Evolutionary conservation across 2,888 invertebrate genomes (phyloP).

Genomic region (Nebria brevicollis): DNA sequence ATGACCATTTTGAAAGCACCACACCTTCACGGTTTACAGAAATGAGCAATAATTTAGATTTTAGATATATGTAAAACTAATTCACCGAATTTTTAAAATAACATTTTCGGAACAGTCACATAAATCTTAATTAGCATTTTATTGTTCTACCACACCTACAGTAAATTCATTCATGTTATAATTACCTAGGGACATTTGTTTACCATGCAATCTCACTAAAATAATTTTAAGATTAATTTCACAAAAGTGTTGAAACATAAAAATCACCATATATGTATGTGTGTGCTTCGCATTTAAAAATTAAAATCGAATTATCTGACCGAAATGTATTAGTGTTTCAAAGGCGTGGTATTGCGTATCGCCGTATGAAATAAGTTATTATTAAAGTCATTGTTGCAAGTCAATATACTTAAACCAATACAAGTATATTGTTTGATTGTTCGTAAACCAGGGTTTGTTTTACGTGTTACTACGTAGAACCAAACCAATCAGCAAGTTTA

Average conservation of each 20-base stretch:
- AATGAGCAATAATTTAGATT: no score
- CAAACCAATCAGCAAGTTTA: background rate
- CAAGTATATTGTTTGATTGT: background rate
- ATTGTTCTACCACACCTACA: background rate
- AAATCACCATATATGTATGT: background rate
- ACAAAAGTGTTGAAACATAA: background rate
- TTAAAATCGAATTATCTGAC: background rate
- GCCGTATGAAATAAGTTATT: background rate
- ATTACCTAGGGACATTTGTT: background rate
- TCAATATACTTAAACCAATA: background rate
- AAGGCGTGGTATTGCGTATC: background rate
- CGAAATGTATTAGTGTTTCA: background rate
- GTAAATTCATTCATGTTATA: background rate
- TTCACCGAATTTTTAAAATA: background rate
- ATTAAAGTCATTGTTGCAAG: background rate
- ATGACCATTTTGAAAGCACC: no score
- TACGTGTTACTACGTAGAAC: background rate
- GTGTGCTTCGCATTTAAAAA: background rate
- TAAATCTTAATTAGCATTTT: background rate
- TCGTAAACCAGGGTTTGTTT: background rate
- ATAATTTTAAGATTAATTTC: background rate
- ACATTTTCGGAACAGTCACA: background rate
- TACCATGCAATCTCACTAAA: background rate
- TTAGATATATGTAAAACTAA: background rate
- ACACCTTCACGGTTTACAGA: no score